Conservation (phyloP, 2,797 vertebrate species). For the Enteromius viviparus region DNA sequence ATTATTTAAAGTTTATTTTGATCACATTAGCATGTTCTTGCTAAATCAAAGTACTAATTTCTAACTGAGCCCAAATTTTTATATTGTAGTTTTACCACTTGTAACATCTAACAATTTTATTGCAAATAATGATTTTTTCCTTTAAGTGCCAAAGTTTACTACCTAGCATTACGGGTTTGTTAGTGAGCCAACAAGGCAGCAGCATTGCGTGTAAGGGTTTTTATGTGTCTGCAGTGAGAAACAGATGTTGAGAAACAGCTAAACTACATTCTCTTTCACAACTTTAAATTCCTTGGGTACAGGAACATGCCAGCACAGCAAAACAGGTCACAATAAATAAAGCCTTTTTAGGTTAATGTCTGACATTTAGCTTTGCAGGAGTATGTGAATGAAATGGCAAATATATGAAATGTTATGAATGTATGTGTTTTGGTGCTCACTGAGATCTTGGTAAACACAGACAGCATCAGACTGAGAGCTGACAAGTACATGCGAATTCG, state of each 20-base stretch:
- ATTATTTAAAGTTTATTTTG: too few relatives aligned
- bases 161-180: not conserved
- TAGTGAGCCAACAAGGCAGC: constrained; percentile 12
- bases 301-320: constrained; percentile 13
- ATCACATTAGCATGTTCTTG: not conserved
- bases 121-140: not conserved
- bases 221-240: not conserved
- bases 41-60: not conserved
- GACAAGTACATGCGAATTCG: constrained; percentile 87
- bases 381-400: not conserved
- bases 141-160: not conserved
- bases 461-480: constrained; percentile 85
- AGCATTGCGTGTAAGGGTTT: not conserved
- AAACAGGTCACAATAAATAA: not conserved
- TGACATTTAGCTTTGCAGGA: constrained; percentile 11
- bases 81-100: not conserved
- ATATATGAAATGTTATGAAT: constrained; percentile 16
- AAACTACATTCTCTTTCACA: constrained; percentile 26
- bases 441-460: constrained; percentile 94
- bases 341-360: not conserved
- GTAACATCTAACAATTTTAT: not conserved
- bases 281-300: constrained; percentile 3
- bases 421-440: constrained; percentile 71
- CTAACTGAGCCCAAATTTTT: not conserved
- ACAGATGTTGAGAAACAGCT: constrained; percentile 25